These are phyloP conservation scores for Eremophila alpestris DNA, from an alignment of 2,797 vertebrate genomes.

Conservation along the genomic window DNA sequence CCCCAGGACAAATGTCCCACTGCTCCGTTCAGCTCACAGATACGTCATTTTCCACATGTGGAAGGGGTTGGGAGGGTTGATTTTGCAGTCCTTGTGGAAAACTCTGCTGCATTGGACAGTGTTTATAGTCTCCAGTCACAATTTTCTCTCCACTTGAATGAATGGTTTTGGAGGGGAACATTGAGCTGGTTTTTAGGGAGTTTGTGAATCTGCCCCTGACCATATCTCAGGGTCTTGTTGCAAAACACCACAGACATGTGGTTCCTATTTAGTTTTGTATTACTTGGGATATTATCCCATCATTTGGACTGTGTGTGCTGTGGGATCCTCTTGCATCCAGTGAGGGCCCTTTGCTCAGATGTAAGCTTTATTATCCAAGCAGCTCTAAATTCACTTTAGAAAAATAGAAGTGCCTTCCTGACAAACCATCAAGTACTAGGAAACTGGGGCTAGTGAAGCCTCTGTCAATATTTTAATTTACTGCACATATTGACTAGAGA, in stretches of 20 bases:
- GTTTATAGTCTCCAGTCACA: background rate
- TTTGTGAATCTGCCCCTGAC: background rate
- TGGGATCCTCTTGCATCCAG: background rate
- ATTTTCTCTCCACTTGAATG: background rate
- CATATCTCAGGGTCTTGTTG: background rate
- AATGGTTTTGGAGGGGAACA: background rate
- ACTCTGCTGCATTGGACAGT: background rate
- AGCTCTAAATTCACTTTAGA: background rate
- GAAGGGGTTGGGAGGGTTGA: background rate
- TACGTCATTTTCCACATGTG: background rate
- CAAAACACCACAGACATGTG: fast-evolving
- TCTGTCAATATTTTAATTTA: background rate
- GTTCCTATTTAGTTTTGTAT: background rate
- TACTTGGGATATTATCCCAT: background rate
- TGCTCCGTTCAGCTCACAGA: background rate
- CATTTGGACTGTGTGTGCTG: background rate
- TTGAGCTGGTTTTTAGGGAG: background rate
- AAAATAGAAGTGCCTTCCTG: background rate
- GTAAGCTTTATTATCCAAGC: background rate
- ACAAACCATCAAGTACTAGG: background rate
- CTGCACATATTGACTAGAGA: background rate
- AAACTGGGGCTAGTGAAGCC: background rate
- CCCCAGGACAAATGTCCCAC: background rate
- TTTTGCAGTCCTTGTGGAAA: background rate
- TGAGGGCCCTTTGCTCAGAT: background rate